Base-by-base conservation (phyloP, 92 coral and sea anemone species). In the Metridium senile region DNA sequence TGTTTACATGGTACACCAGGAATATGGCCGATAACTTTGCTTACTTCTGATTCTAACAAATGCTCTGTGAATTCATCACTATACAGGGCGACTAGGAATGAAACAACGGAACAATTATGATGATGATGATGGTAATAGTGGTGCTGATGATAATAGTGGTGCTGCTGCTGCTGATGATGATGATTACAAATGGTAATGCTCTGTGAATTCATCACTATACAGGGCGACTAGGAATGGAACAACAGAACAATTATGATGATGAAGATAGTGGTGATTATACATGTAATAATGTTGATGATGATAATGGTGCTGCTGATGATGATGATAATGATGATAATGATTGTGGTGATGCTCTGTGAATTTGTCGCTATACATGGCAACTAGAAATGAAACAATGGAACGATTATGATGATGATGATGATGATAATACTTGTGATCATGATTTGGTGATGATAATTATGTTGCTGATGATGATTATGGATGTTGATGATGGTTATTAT, bases 1-100 rank as follows among this genome's bases (percentile, higher is more conserved):
- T 92, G 97, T 29, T 93, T 96, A 39, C 88, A 68, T 27, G 99
- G 99, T 33, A 83, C 22, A 0, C 70, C 62, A 0, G 47, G 61
- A 33, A 11, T 23, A 25, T 77, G 58, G 28, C 82, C 82, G 25
- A 71, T 49, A 1, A 46, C 77, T 58, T 71, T 68, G 56, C 75
- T 54, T 9, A 75, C 19, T 30, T 62, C 57, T 3, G 52, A 72
- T 28, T 77, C 84, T 52, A 45, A 58, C 1, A 82, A 20, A 76
- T 81, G 81, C 51, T 87, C 91, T 20, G 68, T 87, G 72, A 87
- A 87, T 77, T 87, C 91, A 29, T 87, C 87, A 73, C 81, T 76
- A 68, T 82, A 87, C 56, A 68, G 80, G 2, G 76, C 39, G 25
- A 87, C 91, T 87, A 57, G 26, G 25, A 18, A 32, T n/a, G n/a